phyloP scores from a whole-genome alignment of 2,888 invertebrate species.

The Nomada hirtipes region DNA sequence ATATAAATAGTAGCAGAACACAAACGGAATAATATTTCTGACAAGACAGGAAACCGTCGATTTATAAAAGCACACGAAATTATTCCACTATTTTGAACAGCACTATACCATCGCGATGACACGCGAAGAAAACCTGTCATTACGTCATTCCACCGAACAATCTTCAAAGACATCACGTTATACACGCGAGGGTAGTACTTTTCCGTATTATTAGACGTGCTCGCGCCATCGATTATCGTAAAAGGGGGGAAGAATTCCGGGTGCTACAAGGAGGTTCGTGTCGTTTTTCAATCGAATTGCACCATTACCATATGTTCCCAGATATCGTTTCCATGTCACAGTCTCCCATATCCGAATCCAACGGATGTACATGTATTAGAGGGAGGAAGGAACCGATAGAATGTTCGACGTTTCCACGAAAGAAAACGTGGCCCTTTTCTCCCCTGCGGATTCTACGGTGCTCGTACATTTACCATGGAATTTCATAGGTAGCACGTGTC shows the following conservation, averaged over 20 bases:
- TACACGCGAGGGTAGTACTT: neutral
- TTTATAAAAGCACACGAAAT: too few relatives aligned
- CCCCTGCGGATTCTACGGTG: slow-evolving; percentile 56
- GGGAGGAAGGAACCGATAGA: slow-evolving; percentile 43
- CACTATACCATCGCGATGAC: too few relatives aligned
- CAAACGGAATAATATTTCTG: too few relatives aligned
- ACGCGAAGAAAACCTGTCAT: too few relatives aligned
- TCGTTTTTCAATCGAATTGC: slow-evolving; percentile 57
- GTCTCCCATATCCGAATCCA: slow-evolving; percentile 37
- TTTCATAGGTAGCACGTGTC: slow-evolving; percentile 72
- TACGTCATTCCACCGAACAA: too few relatives aligned
- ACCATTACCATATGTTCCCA: slow-evolving; percentile 50
- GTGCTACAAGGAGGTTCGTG: slow-evolving; percentile 41
- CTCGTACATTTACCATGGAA: slow-evolving; percentile 58
- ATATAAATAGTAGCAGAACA: too few relatives aligned
- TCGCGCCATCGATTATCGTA: slow-evolving; percentile 45
- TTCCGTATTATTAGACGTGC: neutral
- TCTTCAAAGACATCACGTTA: too few relatives aligned
- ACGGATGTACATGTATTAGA: slow-evolving; percentile 22
- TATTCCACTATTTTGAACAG: too few relatives aligned
- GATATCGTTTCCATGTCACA: slow-evolving; percentile 48
- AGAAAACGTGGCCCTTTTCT: slow-evolving; percentile 55
- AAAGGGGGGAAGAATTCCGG: slow-evolving; percentile 38
- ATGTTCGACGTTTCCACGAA: slow-evolving; percentile 55
- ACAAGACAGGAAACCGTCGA: too few relatives aligned